Conservation (phyloP, 2,113 vertebrate genomes). For the Etheostoma cragini region DNA sequence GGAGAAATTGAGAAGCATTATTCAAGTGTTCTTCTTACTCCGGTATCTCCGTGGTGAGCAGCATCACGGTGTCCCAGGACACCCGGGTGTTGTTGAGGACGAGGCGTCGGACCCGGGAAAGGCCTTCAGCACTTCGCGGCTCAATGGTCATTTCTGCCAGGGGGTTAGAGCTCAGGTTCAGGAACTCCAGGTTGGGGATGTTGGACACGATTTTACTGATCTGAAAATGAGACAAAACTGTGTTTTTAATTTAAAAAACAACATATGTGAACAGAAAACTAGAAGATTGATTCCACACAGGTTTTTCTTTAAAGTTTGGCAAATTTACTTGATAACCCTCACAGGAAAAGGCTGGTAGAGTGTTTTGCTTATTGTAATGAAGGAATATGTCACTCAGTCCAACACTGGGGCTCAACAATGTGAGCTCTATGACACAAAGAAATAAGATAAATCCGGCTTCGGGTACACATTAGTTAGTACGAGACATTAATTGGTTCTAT, state of each 20-base stretch:
- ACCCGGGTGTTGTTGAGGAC: constrained; percentile 98
- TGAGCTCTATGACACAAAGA: too few relatives aligned
- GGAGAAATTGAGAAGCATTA: too few relatives aligned
- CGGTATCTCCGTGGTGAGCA: constrained; percentile 90
- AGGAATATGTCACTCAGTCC: too few relatives aligned
- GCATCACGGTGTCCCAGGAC: constrained; percentile 95
- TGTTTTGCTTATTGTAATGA: too few relatives aligned
- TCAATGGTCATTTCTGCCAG: constrained; percentile 90
- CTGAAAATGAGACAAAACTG: constrained; percentile 72
- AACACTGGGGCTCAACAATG: too few relatives aligned
- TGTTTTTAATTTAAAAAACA: neutral
- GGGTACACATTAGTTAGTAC: too few relatives aligned
- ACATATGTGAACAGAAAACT: neutral
- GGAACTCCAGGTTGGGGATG: constrained; percentile 96
- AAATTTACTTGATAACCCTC: too few relatives aligned
- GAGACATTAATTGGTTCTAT: too few relatives aligned
- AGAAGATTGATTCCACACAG: neutral
- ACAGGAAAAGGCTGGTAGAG: too few relatives aligned
- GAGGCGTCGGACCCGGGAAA: constrained; percentile 91
- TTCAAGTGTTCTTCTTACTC: constrained; percentile 84
- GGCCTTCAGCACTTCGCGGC: constrained; percentile 88
- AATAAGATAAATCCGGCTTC: too few relatives aligned
- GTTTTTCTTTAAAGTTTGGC: too few relatives aligned
- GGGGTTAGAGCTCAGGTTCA: constrained; percentile 98
- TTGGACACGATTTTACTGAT: constrained; percentile 98